A percentile compares a stretch with the other conserved stretches of the same genome.
Evolutionary conservation across 1,140 invertebrate species (phyloP).

Genomic region (Popillia japonica): DNA sequence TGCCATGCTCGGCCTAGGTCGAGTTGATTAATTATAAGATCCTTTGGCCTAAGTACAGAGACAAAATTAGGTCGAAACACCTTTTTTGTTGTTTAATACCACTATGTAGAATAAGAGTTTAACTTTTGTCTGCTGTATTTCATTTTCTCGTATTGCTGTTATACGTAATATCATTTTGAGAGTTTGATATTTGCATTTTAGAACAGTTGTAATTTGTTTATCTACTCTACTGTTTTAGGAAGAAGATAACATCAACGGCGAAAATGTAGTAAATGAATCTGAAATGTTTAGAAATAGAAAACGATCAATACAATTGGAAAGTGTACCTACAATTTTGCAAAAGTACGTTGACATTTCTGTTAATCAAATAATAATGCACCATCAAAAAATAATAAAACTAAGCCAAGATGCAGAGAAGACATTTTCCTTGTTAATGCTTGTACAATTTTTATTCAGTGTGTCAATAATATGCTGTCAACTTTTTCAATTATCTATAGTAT

Average conservation of each 20-base stretch:
- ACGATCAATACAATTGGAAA: neutral
- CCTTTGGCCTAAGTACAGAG: too few species aligned
- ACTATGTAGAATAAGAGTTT: too few species aligned
- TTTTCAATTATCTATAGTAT: constrained; percentile 45
- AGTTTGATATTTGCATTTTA: too few species aligned
- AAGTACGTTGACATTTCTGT: constrained; percentile 20
- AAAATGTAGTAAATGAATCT: neutral
- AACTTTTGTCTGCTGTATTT: too few species aligned
- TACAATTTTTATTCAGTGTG: constrained; percentile 44
- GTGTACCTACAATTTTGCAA: neutral
- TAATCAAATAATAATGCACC: constrained; percentile 40
- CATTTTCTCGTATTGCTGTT: too few species aligned
- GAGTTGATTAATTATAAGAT: too few species aligned
- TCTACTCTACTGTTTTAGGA: neutral
- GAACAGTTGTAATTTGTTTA: too few species aligned
- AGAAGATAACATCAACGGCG: neutral
- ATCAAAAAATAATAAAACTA: constrained; percentile 44
- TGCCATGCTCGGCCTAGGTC: too few species aligned
- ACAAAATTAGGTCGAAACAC: too few species aligned
- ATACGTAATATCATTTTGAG: too few species aligned
- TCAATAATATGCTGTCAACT: constrained; percentile 43
- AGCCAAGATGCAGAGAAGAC: constrained; percentile 40
- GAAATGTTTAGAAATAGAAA: neutral
- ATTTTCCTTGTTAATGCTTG: constrained; percentile 43
- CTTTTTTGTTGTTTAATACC: too few species aligned